phyloP scores from a whole-genome alignment of 2,888 invertebrate genomes.

The Margaritifera margaritifera region DNA sequence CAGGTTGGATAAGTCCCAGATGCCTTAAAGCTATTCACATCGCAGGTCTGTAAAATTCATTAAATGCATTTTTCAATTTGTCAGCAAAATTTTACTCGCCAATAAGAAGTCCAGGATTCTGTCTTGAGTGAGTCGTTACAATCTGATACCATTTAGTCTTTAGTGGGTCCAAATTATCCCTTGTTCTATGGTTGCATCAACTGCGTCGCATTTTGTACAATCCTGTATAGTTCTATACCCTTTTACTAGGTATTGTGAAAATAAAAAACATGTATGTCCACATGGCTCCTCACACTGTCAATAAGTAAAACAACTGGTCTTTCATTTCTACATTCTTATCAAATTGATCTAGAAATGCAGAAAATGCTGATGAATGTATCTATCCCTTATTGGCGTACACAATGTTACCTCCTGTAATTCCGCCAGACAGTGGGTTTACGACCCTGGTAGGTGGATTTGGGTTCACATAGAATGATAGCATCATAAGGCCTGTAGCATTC shows the following conservation, averaged over 20 bases:
- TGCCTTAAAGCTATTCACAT: constrained; percentile 29
- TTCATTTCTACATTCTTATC: constrained; percentile 20
- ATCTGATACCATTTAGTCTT: constrained; percentile 29
- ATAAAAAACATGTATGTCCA: constrained; percentile 11
- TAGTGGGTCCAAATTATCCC: constrained; percentile 35
- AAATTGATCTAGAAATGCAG: constrained; percentile 24
- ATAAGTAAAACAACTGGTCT: constrained; percentile 24
- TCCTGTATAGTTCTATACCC: constrained; percentile 26
- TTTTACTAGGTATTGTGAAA: constrained; percentile 21
- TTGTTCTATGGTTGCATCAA: constrained; percentile 42
- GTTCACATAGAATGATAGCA: constrained; percentile 26
- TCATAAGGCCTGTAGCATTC: constrained; percentile 25
- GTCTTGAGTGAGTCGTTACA: constrained; percentile 18
- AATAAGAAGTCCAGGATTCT: constrained; percentile 30
- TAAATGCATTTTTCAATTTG: constrained; percentile 30
- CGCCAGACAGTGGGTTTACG: constrained; percentile 20
- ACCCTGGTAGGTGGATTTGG: constrained; percentile 23
- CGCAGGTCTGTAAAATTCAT: constrained; percentile 33
- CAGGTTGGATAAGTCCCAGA: constrained; percentile 27
- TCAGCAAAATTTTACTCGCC: constrained; percentile 31
- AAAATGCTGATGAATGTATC: constrained; percentile 24
- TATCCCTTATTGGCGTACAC: constrained; percentile 31
- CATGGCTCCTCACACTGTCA: constrained; percentile 34
- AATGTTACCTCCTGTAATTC: constrained; percentile 18
- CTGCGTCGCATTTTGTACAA: constrained; percentile 37